Evolutionary conservation across 30 jellyfish, hydroid and myxozoan species (phyloP).

Genomic region (Nemopilema nomurai): DNA sequence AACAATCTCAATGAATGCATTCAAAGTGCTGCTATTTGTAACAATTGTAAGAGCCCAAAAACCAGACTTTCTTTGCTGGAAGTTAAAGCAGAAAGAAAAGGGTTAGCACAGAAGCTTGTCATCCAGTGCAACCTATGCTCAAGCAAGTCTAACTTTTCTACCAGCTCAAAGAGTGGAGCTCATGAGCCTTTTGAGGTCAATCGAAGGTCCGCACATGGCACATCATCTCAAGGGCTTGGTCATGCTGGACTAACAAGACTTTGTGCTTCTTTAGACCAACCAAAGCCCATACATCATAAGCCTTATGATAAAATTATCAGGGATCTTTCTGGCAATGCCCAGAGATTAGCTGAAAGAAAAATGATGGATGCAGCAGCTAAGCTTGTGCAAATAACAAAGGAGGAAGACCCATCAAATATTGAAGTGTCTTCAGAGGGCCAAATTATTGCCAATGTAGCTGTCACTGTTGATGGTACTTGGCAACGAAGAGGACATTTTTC

Average conservation of each 20-base stretch:
- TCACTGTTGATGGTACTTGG: slow-evolving; percentile 77
- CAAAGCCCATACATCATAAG: slow-evolving; percentile 27
- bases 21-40: slow-evolving; percentile 8
- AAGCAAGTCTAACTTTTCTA: not conserved
- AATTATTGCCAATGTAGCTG: slow-evolving; percentile 14
- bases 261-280: slow-evolving; percentile 21
- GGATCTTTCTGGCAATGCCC: slow-evolving; percentile 1
- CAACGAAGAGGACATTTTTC: slow-evolving; percentile 54
- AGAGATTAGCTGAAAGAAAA: slow-evolving; percentile 7
- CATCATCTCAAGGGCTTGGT: slow-evolving; percentile 9
- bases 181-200: slow-evolving; percentile 17
- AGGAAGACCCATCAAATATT: slow-evolving; percentile 25
- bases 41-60: slow-evolving; percentile 1
- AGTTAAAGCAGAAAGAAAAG: slow-evolving; percentile 1
- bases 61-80: not conserved
- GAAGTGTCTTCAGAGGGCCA: slow-evolving; percentile 14
- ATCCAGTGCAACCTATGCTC: slow-evolving; percentile 1
- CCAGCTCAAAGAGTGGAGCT: not conserved
- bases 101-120: slow-evolving; percentile 25
- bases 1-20: not conserved
- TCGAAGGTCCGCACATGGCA: not conserved
- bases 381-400: slow-evolving; percentile 1
- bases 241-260: slow-evolving; percentile 6
- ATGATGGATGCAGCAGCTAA: slow-evolving; percentile 37
- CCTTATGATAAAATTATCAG: slow-evolving; percentile 19